Conservation (phyloP, 92 coral and sea anemone species). For the Hydrozoanthus gracilis region DNA sequence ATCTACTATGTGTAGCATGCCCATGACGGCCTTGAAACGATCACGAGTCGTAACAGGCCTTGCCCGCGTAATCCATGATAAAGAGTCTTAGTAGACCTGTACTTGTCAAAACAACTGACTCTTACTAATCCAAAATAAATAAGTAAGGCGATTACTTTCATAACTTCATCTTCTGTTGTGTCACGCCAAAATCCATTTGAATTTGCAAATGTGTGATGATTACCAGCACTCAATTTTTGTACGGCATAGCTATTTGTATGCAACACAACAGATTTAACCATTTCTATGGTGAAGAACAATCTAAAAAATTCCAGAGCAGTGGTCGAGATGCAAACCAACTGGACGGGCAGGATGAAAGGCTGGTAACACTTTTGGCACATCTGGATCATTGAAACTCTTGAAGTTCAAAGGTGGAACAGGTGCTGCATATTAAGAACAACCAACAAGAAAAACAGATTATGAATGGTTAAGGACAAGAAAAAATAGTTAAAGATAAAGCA, state of each 20-base stretch:
- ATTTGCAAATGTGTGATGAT: conserved; percentile 43
- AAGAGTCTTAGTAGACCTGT: conserved; percentile 74
- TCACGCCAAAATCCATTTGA: conserved; percentile 72
- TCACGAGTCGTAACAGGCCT: conserved; percentile 46
- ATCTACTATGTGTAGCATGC: conserved; percentile 74
- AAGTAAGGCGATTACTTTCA: conserved; percentile 59
- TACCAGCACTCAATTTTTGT: conserved; percentile 47
- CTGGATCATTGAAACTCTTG: conserved; percentile 63
- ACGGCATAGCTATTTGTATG: conserved; percentile 74
- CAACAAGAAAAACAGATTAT: too few species aligned
- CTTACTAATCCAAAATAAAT: conserved; percentile 72
- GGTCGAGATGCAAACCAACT: conserved; percentile 59
- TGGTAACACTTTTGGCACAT: conserved; percentile 60
- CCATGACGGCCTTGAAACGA: conserved; percentile 65
- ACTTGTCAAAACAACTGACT: conserved; percentile 53
- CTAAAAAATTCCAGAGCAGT: conserved; percentile 69
- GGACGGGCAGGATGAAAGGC: conserved; percentile 66
- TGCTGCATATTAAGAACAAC: too few species aligned
- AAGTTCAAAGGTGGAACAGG: conserved; percentile 13
- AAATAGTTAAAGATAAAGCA: too few species aligned
- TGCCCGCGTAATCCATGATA: conserved; percentile 84
- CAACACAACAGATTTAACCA: conserved; percentile 47
- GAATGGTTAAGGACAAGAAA: too few species aligned
- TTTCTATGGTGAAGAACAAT: conserved; percentile 63
- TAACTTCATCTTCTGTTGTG: conserved; percentile 63